phyloP scores from a whole-genome alignment of 2,797 vertebrate species.

The Steatocranus sp. region DNA sequence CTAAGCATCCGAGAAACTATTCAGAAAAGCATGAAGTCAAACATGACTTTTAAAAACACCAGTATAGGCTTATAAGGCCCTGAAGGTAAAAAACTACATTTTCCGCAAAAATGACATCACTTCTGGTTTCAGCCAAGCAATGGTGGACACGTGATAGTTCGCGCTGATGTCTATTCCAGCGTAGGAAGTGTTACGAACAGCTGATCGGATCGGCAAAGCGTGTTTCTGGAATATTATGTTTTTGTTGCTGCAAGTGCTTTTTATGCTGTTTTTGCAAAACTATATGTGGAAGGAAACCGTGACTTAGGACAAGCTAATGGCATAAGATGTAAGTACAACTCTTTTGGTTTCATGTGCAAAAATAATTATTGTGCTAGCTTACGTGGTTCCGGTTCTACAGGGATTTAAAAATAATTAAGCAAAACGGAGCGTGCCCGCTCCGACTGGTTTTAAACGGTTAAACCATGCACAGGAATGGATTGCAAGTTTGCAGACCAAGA shows the following conservation, averaged over 20 bases:
- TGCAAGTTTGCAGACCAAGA: background rate
- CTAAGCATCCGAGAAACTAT: background rate
- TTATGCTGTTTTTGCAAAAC: background rate
- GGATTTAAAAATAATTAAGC: background rate
- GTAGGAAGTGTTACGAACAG: background rate
- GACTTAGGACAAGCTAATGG: background rate
- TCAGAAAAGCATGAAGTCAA: background rate
- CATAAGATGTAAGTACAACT: background rate
- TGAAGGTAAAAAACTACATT: background rate
- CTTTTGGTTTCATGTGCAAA: background rate
- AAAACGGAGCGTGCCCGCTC: background rate
- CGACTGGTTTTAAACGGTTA: background rate
- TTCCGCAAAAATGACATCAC: background rate
- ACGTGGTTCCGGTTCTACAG: background rate
- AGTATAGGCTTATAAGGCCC: background rate
- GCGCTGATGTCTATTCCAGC: background rate
- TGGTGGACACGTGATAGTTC: no score
- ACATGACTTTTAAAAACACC: background rate
- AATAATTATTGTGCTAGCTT: background rate
- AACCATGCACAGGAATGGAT: background rate
- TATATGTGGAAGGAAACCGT: background rate
- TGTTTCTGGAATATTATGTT: background rate
- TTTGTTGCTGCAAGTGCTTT: background rate
- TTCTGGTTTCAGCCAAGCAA: background rate
- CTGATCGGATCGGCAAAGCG: background rate